These are phyloP conservation scores for Lasiurus borealis DNA, from an alignment of 2,113 vertebrate species.

Conservation along the genomic window DNA sequence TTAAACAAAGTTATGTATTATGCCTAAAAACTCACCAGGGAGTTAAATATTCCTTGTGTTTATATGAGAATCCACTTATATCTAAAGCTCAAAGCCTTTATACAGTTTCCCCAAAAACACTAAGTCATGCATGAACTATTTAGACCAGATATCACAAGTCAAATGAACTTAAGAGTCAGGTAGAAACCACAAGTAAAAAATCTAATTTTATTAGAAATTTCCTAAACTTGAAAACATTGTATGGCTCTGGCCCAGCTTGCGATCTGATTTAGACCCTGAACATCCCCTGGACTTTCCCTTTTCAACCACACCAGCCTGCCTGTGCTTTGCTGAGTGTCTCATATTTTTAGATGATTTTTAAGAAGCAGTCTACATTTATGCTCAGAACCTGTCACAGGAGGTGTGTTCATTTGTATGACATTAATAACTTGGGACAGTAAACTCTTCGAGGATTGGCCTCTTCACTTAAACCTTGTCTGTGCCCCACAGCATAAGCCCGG, in stretches of 20 bases:
- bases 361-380: neutral
- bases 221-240: conserved; percentile 27
- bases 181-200: conserved; percentile 57
- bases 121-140: conserved; percentile 42
- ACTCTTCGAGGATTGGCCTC: neutral
- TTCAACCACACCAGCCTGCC: neutral
- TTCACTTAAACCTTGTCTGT: neutral
- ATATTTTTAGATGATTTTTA: neutral
- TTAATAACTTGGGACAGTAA: neutral
- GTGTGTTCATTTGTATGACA: neutral
- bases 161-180: neutral
- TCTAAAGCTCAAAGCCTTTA: conserved; percentile 9
- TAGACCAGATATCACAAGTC: conserved; percentile 48
- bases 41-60: neutral
- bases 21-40: neutral
- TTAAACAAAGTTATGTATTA: neutral
- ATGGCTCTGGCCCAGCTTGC: neutral
- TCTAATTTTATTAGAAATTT: conserved; percentile 61
- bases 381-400: neutral
- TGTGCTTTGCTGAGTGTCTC: conserved; percentile 3
- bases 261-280: neutral
- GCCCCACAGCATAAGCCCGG: too few species aligned
- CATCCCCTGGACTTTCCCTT: neutral
- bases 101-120: neutral
- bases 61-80: conserved; percentile 6